Conservation (phyloP, 1,140 invertebrate species). For the Diabrotica undecimpunctata region DNA sequence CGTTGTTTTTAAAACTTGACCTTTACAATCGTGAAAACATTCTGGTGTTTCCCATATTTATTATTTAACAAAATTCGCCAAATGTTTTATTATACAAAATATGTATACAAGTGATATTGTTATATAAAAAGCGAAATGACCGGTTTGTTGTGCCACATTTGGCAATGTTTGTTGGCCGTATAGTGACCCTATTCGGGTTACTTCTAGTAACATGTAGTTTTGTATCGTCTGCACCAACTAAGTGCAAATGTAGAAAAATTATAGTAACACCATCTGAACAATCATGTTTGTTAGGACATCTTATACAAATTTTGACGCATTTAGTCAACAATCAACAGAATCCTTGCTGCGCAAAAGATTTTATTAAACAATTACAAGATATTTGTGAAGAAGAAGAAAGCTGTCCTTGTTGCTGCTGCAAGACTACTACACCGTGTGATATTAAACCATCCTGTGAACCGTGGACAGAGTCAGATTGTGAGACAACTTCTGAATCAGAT, state of each 20-base stretch:
- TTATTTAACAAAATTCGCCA: background rate
- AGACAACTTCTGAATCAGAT: too few species aligned
- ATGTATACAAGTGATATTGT: background rate
- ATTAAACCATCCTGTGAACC: too few species aligned
- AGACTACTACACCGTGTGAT: too few species aligned
- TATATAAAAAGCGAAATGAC: background rate
- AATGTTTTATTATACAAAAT: too few species aligned
- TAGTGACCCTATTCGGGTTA: background rate
- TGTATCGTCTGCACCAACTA: background rate
- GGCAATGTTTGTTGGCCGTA: background rate
- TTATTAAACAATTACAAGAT: background rate
- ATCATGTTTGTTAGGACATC: constrained; percentile 29
- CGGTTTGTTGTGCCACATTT: background rate
- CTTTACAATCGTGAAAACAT: background rate
- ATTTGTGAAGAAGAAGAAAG: background rate
- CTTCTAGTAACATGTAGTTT: background rate
- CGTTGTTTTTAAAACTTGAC: background rate
- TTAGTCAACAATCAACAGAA: constrained; percentile 24
- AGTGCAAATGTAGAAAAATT: constrained; percentile 9
- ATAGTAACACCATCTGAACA: constrained; percentile 25
- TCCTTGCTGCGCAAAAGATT: background rate
- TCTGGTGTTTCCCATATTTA: background rate
- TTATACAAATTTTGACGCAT: constrained; percentile 28
- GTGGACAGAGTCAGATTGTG: too few species aligned
- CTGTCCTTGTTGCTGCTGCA: too few species aligned